Percentiles rank a stretch among this genome's conserved stretches.
Conservation (phyloP, 2,113 vertebrate species). For the Scortum barcoo region DNA sequence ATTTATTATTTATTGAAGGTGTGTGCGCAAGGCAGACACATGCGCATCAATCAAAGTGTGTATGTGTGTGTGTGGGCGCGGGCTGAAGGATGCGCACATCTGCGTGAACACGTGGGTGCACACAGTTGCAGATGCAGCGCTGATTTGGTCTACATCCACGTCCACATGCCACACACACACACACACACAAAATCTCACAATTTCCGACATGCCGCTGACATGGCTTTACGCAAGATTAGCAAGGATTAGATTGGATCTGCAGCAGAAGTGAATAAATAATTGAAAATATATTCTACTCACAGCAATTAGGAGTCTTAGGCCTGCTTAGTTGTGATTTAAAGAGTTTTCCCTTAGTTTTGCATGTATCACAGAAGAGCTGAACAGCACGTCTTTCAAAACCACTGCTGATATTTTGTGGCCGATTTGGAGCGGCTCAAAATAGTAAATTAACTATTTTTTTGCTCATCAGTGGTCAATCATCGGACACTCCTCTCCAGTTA, state of each 20-base stretch:
- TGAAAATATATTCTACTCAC: conserved; percentile 65
- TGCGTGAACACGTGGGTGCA: neutral
- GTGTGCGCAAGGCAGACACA: conserved; percentile 64
- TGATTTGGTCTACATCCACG: neutral
- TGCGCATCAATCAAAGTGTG: conserved; percentile 63
- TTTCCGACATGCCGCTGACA: conserved; percentile 63
- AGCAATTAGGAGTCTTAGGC: conserved; percentile 64
- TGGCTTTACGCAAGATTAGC: conserved; percentile 75
- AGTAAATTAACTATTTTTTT: rapidly evolving
- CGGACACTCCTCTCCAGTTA: neutral
- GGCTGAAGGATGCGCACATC: neutral
- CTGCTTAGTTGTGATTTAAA: conserved; percentile 50
- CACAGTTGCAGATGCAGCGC: neutral
- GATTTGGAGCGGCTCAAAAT: neutral
- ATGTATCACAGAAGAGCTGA: neutral
- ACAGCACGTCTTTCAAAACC: neutral
- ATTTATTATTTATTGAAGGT: conserved; percentile 78
- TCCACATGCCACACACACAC: neutral
- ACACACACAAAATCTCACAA: conserved; percentile 16
- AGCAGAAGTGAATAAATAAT: conserved; percentile 73
- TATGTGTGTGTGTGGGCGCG: conserved; percentile 23
- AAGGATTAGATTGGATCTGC: conserved; percentile 80
- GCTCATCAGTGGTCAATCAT: neutral
- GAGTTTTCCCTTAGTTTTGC: neutral
- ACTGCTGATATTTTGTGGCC: neutral